Percentiles rank a stretch among this genome's conserved stretches.
Evolutionary conservation across 1,140 invertebrate species (phyloP).

Genomic region (Sminthurides bifidus): DNA sequence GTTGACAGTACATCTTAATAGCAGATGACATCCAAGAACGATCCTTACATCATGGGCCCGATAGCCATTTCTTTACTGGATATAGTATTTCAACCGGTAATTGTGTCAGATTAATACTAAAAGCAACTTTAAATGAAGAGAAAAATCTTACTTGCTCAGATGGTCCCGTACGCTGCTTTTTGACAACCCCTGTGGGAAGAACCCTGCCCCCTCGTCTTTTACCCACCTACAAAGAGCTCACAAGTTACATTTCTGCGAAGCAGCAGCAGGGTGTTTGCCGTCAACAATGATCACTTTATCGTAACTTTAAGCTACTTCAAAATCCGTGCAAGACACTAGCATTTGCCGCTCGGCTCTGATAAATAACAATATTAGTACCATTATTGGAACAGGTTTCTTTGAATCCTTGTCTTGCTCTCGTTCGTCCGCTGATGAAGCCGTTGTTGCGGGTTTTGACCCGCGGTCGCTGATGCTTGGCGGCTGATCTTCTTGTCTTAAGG

Average conservation of each 20-base stretch:
- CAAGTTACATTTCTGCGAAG: constrained; percentile 21
- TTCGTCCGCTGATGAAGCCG: too few species aligned
- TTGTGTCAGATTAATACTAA: too few species aligned
- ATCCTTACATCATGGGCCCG: too few species aligned
- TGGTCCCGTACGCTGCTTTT: constrained; percentile 57
- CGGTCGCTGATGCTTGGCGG: too few species aligned
- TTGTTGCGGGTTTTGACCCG: too few species aligned
- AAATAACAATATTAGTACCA: constrained; percentile 21
- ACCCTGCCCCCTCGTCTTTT: constrained; percentile 73
- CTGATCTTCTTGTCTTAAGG: too few species aligned
- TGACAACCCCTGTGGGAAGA: constrained; percentile 76
- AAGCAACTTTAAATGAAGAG: too few species aligned
- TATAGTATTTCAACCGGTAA: too few species aligned
- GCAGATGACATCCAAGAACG: too few species aligned
- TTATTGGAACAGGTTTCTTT: constrained; percentile 26
- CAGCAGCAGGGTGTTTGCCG: background rate
- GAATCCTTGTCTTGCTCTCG: constrained; percentile 17
- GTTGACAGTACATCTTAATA: too few species aligned
- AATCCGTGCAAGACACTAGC: background rate
- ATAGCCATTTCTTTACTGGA: too few species aligned
- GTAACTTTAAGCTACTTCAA: background rate
- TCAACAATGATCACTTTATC: too few species aligned
- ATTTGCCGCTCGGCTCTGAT: background rate
- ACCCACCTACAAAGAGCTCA: constrained; percentile 46
- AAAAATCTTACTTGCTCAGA: background rate